Conservation (phyloP, 2,113 vertebrate species). For the Pipra filicauda region DNA sequence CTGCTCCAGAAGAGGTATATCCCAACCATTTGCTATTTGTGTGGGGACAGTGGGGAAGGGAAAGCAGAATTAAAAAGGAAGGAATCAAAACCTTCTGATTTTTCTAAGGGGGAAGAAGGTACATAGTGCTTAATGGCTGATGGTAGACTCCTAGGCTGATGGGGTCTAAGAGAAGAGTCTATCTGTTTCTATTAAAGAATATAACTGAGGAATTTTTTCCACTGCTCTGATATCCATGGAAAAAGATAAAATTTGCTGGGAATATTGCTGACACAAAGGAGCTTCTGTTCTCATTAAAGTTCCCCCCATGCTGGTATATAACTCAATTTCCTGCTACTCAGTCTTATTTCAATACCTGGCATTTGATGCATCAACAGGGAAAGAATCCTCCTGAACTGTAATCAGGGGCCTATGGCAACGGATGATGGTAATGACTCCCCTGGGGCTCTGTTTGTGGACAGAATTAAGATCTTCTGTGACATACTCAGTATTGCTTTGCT, state of each 20-base stretch:
- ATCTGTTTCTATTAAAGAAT: background rate
- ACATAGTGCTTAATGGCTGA: background rate
- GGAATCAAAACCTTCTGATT: background rate
- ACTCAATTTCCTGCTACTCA: background rate
- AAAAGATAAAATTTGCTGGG: background rate
- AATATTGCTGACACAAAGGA: background rate
- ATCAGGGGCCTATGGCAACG: background rate
- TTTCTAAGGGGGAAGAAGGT: background rate
- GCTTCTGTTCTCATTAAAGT: background rate
- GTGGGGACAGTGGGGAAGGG: background rate
- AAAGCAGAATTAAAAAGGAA: background rate
- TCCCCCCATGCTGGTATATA: background rate
- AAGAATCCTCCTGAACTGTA: background rate
- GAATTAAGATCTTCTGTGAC: background rate
- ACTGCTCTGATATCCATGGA: background rate
- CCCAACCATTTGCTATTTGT: background rate
- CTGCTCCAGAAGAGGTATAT: background rate
- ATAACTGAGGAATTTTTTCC: background rate
- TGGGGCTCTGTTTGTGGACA: background rate
- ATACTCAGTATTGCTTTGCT: background rate
- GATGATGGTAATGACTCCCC: background rate
- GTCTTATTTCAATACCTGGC: background rate
- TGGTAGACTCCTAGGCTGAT: background rate
- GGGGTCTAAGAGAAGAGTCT: background rate
- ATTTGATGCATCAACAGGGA: background rate